Evolutionary conservation across 1,140 invertebrate genomes (phyloP).

Genomic region (Eupeodes corollae): DNA sequence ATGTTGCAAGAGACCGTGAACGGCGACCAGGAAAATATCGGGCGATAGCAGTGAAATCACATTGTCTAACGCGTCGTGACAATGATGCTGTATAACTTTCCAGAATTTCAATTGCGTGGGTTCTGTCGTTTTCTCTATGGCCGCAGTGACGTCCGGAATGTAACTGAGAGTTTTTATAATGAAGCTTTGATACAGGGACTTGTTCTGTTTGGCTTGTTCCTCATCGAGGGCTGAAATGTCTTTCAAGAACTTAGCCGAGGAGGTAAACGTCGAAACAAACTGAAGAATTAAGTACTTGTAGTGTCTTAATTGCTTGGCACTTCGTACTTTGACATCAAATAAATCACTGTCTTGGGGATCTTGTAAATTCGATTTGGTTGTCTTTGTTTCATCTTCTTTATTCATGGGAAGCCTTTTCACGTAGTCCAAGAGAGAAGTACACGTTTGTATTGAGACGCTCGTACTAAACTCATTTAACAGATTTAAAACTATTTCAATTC

Average conservation of each 20-base stretch:
- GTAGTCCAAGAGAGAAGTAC: slow-evolving; percentile 54
- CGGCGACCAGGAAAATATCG: slow-evolving; percentile 61
- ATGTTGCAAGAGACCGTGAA: slow-evolving; percentile 58
- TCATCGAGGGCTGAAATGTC: slow-evolving; percentile 43
- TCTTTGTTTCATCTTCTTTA: slow-evolving; percentile 23
- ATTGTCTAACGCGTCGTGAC: slow-evolving; percentile 64
- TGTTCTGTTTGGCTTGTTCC: slow-evolving; percentile 40
- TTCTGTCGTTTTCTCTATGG: slow-evolving; percentile 29
- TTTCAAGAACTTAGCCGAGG: slow-evolving; percentile 54
- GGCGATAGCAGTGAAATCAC: slow-evolving; percentile 67
- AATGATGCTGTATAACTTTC: slow-evolving; percentile 62
- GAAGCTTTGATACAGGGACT: slow-evolving; percentile 50
- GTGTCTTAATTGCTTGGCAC: slow-evolving; percentile 63
- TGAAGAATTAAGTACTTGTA: slow-evolving; percentile 68
- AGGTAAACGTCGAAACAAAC: slow-evolving; percentile 55
- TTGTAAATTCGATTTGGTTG: background rate
- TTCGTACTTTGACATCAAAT: slow-evolving; percentile 54
- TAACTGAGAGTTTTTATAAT: slow-evolving; percentile 56
- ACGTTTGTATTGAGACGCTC: slow-evolving; percentile 49
- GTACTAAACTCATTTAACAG: slow-evolving; percentile 55
- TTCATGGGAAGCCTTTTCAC: slow-evolving; percentile 52
- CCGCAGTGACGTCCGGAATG: slow-evolving; percentile 50
- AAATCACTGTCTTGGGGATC: slow-evolving; percentile 35
- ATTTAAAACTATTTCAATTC: slow-evolving; percentile 58
- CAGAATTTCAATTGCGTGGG: slow-evolving; percentile 56